Evolutionary conservation across 2,113 vertebrate genomes (phyloP).

Genomic region (Corydoras sp.): DNA sequence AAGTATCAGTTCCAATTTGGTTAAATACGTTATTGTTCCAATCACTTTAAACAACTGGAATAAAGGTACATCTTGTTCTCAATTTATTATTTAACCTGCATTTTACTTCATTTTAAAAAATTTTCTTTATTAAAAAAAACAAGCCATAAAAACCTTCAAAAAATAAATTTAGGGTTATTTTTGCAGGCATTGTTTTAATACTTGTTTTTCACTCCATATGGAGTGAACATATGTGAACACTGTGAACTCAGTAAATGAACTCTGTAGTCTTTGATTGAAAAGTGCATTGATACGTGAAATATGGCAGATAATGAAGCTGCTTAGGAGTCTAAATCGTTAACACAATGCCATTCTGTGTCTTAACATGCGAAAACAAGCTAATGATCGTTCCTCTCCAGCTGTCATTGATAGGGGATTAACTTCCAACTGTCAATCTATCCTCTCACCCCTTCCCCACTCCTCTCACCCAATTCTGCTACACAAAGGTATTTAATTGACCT

Average conservation of each 20-base stretch:
- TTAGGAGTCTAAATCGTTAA: conserved; percentile 18
- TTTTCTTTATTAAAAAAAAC: too few species aligned
- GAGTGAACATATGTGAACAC: not conserved
- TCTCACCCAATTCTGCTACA: conserved; percentile 20
- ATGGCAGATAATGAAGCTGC: conserved; percentile 5
- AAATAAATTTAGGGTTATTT: too few species aligned
- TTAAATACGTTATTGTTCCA: too few species aligned
- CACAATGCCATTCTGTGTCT: conserved; percentile 25
- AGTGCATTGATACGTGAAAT: conserved; percentile 3
- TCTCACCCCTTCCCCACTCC: conserved; percentile 44
- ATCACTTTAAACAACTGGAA: too few species aligned
- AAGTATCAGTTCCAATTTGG: too few species aligned
- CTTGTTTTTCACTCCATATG: too few species aligned
- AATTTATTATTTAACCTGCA: not conserved
- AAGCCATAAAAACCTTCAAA: too few species aligned
- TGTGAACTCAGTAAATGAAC: conserved; percentile 6
- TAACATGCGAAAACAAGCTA: conserved; percentile 50
- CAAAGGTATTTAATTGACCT: conserved; percentile 52
- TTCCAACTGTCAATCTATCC: conserved; percentile 65
- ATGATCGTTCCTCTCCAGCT: conserved; percentile 59
- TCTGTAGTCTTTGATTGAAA: not conserved
- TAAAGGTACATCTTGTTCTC: too few species aligned
- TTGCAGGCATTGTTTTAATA: too few species aligned
- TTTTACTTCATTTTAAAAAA: too few species aligned
- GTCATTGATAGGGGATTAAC: conserved; percentile 63